phyloP scores from a whole-genome alignment of 2,888 invertebrate species.

The Drosophila fungiperda region DNA sequence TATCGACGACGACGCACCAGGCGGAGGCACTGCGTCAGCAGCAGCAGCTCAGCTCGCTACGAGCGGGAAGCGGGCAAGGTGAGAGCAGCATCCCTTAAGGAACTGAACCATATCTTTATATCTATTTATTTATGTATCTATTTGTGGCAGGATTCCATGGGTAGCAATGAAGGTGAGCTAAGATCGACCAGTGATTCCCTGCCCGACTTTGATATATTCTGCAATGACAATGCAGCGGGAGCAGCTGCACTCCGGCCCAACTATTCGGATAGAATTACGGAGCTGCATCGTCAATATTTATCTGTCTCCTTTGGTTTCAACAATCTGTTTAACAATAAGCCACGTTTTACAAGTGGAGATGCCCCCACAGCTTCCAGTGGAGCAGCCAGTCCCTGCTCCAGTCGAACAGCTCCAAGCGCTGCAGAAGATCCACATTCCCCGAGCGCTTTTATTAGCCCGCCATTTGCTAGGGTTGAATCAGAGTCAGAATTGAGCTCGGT shows the following conservation, averaged over 20 bases:
- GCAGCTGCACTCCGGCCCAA: constrained; percentile 69
- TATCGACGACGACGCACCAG: constrained; percentile 90
- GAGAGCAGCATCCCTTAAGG: neutral
- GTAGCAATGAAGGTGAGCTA: constrained; percentile 56
- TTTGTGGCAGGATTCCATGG: constrained; percentile 51
- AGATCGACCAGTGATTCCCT: constrained; percentile 52
- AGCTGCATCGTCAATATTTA: constrained; percentile 84
- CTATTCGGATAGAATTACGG: constrained; percentile 84
- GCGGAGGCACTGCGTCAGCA: constrained; percentile 84
- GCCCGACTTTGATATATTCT: constrained; percentile 68
- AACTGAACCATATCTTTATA: neutral
- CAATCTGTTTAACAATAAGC: constrained; percentile 77
- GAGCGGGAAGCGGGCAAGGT: constrained; percentile 71
- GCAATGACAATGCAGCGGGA: constrained; percentile 43
- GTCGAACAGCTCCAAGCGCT: constrained; percentile 39
- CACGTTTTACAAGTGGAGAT: constrained; percentile 31
- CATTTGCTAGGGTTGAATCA: constrained; percentile 19
- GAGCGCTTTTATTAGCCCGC: constrained; percentile 75
- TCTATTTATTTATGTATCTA: neutral
- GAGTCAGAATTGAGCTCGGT: neutral
- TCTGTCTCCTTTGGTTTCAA: constrained; percentile 84
- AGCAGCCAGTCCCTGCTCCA: constrained; percentile 57
- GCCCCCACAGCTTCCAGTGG: constrained; percentile 2
- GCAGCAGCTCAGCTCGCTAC: constrained; percentile 39
- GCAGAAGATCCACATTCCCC: constrained; percentile 75